These are phyloP conservation scores for Microplitis manilae DNA, from an alignment of 2,888 invertebrate species.

Conservation along the genomic window DNA sequence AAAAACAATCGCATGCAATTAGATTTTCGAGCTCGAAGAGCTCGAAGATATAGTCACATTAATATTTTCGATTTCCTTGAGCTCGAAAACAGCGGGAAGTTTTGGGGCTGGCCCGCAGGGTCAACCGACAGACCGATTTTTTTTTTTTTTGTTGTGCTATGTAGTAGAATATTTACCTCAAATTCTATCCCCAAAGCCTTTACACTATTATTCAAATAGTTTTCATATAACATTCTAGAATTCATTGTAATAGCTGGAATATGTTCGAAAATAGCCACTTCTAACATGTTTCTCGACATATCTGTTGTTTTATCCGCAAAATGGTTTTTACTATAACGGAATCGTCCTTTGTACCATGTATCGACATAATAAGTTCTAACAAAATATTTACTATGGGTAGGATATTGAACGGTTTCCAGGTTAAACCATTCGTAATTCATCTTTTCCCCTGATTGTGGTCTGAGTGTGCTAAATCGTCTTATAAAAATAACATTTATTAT, in stretches of 20 bases:
- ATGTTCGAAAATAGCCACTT: constrained; percentile 79
- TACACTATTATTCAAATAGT: constrained; percentile 35
- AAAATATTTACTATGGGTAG: constrained; percentile 75
- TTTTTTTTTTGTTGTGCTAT: background rate
- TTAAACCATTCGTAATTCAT: constrained; percentile 76
- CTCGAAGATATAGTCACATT: too few relatives aligned
- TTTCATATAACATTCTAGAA: constrained; percentile 18
- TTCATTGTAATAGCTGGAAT: constrained; percentile 77
- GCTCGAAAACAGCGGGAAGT: too few relatives aligned
- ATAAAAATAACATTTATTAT: constrained; percentile 84
- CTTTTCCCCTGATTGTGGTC: constrained; percentile 55
- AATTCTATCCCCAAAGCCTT: constrained; percentile 77
- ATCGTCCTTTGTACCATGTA: constrained; percentile 79
- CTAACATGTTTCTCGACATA: constrained; percentile 71
- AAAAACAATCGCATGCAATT: too few relatives aligned
- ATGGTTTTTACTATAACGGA: constrained; percentile 72
- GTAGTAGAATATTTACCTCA: constrained; percentile 73
- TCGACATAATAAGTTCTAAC: constrained; percentile 78
- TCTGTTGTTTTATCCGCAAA: constrained; percentile 68
- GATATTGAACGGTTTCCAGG: constrained; percentile 83
- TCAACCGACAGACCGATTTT: too few relatives aligned
- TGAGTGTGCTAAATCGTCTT: constrained; percentile 72
- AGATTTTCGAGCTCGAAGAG: too few relatives aligned
- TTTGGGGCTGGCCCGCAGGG: too few relatives aligned
- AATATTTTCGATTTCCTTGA: too few relatives aligned